These are phyloP conservation scores for Phenacoccus solenopsis DNA, from an alignment of 1,140 invertebrate species.

Conservation along the genomic window DNA sequence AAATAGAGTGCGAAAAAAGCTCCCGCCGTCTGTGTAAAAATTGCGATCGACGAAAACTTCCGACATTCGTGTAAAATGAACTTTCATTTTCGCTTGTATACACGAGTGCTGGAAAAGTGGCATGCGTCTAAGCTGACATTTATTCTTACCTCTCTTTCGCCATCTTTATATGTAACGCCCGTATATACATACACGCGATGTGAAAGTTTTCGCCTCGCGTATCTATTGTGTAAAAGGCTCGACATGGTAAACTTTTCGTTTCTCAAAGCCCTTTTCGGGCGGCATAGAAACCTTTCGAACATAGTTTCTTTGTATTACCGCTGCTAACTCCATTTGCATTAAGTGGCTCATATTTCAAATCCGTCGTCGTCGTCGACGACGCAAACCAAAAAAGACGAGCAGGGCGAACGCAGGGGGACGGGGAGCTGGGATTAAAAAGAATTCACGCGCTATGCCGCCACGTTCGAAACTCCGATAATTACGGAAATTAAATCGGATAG, in stretches of 20 bases:
- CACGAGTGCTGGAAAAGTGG: neutral
- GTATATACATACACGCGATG: neutral
- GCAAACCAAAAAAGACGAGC: too few species aligned
- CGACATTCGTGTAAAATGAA: neutral
- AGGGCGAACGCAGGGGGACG: neutral
- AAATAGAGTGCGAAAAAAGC: too few species aligned
- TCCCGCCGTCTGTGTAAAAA: too few species aligned
- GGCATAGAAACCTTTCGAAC: neutral
- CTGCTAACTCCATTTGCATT: conserved; percentile 11
- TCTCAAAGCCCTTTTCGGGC: neutral
- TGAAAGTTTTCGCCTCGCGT: neutral
- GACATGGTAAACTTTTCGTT: neutral
- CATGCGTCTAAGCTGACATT: neutral
- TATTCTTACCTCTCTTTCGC: neutral
- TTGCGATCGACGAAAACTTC: neutral
- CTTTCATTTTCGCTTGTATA: neutral
- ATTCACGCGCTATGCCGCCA: neutral
- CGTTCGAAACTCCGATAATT: neutral
- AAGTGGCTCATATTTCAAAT: conserved; percentile 18
- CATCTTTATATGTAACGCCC: too few species aligned
- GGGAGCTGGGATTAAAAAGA: neutral
- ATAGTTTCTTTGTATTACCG: conserved; percentile 7
- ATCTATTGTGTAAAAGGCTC: neutral
- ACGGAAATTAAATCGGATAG: neutral
- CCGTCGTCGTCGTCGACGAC: too few species aligned